These are phyloP conservation scores for Strix occidentalis DNA, from an alignment of 2,797 vertebrate species.

Conservation along the genomic window DNA sequence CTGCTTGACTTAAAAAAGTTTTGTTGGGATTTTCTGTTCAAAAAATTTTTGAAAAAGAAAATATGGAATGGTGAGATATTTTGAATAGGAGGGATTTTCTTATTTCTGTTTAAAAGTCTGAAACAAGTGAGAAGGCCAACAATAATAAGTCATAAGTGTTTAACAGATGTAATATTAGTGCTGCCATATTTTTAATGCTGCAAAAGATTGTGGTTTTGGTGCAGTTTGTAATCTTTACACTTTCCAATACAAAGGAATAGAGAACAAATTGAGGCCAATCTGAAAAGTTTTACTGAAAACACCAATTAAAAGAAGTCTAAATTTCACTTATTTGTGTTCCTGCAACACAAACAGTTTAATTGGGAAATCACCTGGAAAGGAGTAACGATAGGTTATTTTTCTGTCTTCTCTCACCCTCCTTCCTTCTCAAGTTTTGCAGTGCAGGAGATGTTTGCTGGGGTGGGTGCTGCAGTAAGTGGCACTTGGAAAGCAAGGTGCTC, in stretches of 20 bases:
- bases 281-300: background rate
- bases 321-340: background rate
- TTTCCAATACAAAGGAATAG: background rate
- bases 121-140: background rate
- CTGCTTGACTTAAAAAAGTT: background rate
- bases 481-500: background rate
- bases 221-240: background rate
- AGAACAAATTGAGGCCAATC: background rate
- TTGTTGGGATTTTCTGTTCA: background rate
- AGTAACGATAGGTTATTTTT: background rate
- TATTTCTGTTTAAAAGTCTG: slow-evolving; percentile 4
- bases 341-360: background rate
- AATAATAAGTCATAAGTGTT: background rate
- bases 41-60: background rate
- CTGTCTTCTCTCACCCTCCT: background rate
- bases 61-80: background rate
- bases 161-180: background rate
- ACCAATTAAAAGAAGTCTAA: background rate
- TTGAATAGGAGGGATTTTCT: background rate
- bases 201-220: background rate
- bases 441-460: background rate
- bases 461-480: background rate
- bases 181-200: background rate
- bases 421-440: background rate
- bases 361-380: background rate